Base-by-base conservation (phyloP, 2,797 vertebrate species). In the Enteromius viviparus region DNA sequence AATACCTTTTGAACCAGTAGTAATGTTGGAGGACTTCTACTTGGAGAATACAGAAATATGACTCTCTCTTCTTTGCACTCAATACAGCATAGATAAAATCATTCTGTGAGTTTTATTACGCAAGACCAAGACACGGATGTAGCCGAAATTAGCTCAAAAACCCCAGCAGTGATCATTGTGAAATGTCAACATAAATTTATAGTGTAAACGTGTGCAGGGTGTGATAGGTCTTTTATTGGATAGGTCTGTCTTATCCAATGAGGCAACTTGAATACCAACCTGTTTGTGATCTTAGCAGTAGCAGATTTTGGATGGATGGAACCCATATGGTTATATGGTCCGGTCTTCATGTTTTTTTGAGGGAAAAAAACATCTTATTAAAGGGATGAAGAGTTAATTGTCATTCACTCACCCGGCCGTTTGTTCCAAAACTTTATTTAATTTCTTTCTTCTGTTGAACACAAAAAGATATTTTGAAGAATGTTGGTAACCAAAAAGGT, bases 41-140 rank as follows among this genome's bases (percentile, higher is more conserved):
- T 65, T 51, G 26, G 64, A 51, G 65, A 82, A 75, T 32, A 42
- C 40, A 37, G 19, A 66, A 49, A 78, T 78, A 49, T 0, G 11
- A 64, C 23, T 32, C 26, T 45, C 55, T 40, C 34, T 40, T 71
- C 40, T 26, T 37, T 40, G 8, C 64, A 21, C 47, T 66, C 32
- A 32, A 15, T 42, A 55, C 11, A 75, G 9, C 12, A 29, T 40
- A 42, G 34, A 64, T 49, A n/a, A 81, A 81, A 49, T 49, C 12
- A 37, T 62, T 70, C 1, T 1, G 3, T 60, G n/a, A 29, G 6
- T 58, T 70, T 23, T 42, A n/a, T 60, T 72, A 40, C 55, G 17
- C 53, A 71, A 58, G n/a, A 71, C 23, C 29, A 40, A 70, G 34
- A 79, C 45, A 40, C 15, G 53, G 68, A 70, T 55, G 77, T 55